phyloP scores from a whole-genome alignment of 1,140 invertebrate genomes.

The Rhagoletis zephyria region DNA sequence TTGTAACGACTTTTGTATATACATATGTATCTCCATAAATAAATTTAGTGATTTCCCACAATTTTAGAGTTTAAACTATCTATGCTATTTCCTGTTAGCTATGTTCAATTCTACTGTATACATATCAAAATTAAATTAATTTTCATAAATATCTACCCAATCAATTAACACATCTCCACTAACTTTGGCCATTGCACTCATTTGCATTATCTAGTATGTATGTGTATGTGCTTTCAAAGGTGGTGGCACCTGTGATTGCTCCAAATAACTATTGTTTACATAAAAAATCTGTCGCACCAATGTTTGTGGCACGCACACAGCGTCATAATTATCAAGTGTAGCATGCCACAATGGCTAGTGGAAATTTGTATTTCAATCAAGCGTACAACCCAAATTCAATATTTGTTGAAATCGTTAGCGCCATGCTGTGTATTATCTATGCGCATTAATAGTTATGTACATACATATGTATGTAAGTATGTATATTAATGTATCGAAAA shows the following conservation, averaged over 20 bases:
- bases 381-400: constrained; percentile 44
- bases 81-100: not conserved
- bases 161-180: not conserved
- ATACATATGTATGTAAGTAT: not conserved
- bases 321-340: constrained; percentile 43
- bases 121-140: not conserved
- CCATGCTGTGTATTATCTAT: not conserved
- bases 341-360: constrained; percentile 32
- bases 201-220: too few species aligned
- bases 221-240: not conserved
- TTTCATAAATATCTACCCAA: not conserved
- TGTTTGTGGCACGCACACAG: constrained; percentile 23
- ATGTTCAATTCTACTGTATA: not conserved
- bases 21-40: too few species aligned
- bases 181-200: not conserved
- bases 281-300: constrained; percentile 48
- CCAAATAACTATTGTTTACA: constrained; percentile 42
- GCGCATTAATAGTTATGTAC: not conserved
- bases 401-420: constrained; percentile 27
- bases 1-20: too few species aligned
- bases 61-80: not conserved
- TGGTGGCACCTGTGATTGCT: constrained; percentile 13
- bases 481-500: not conserved
- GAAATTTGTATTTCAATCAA: constrained; percentile 40
- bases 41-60: not conserved